Conservation (phyloP, 2,113 vertebrate genomes). For the Pica pica region DNA sequence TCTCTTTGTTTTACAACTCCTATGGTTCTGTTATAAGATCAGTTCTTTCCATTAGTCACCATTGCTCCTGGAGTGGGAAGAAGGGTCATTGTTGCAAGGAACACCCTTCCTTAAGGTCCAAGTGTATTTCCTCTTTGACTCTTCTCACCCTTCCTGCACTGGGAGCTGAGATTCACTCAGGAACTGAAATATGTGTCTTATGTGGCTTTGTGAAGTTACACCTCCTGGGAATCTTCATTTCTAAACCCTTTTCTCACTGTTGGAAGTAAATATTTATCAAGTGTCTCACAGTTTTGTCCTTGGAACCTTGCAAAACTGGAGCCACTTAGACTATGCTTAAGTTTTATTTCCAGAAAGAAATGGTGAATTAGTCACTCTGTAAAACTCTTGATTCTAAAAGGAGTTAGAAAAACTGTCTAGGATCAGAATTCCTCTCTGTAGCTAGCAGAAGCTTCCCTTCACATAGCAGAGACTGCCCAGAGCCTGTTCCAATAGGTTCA, state of each 20-base stretch:
- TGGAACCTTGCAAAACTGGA: not conserved
- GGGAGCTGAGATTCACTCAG: not conserved
- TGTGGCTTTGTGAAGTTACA: not conserved
- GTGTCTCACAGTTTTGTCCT: not conserved
- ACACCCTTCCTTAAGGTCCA: slow-evolving; percentile 10
- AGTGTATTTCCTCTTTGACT: not conserved
- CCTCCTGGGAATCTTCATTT: not conserved
- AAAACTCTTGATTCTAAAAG: not conserved
- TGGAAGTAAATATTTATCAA: not conserved
- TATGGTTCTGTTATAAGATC: not conserved
- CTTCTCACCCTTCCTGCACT: not conserved
- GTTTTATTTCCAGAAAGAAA: not conserved
- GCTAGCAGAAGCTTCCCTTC: not conserved
- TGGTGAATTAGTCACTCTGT: not conserved
- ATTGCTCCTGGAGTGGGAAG: not conserved
- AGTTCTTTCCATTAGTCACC: not conserved
- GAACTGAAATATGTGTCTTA: not conserved
- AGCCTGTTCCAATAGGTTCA: not conserved
- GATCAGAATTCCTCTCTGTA: not conserved
- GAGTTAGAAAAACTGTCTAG: not conserved
- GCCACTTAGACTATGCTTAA: not conserved
- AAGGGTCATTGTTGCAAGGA: not conserved
- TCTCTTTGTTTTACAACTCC: not conserved
- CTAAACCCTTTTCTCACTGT: not conserved
- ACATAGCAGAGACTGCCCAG: not conserved